A percentile compares a stretch with the other conserved stretches of the same genome.
Evolutionary conservation across 2,797 vertebrate species (phyloP).

Genomic region (Remorina albescens): DNA sequence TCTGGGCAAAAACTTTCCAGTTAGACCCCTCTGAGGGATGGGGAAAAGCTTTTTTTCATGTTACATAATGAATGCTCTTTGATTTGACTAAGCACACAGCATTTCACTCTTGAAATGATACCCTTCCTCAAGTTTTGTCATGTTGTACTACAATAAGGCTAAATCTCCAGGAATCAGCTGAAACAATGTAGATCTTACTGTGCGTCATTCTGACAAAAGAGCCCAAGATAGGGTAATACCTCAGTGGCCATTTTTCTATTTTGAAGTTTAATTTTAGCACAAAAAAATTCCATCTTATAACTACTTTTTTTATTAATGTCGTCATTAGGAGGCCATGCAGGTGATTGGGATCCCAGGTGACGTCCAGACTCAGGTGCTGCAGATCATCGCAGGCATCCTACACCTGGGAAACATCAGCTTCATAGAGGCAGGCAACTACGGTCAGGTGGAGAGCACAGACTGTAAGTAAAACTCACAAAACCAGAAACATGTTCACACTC

Average conservation of each 20-base stretch:
- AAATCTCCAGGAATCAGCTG: not conserved
- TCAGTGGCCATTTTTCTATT: not conserved
- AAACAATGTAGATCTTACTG: not conserved
- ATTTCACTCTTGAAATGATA: not conserved
- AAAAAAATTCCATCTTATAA: not conserved
- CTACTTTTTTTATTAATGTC: not conserved
- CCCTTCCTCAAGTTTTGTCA: not conserved
- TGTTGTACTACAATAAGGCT: not conserved
- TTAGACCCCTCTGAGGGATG: not conserved
- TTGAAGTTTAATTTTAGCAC: not conserved
- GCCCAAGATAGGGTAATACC: not conserved
- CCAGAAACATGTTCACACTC: not conserved
- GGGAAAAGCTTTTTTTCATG: not conserved
- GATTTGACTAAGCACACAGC: no score
- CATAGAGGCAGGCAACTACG: constrained; percentile 93
- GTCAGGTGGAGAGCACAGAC: constrained; percentile 91
- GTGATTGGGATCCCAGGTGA: constrained; percentile 91
- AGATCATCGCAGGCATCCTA: constrained; percentile 94
- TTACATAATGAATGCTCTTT: not conserved
- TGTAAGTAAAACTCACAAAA: constrained; percentile 85
- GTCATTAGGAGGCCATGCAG: constrained; percentile 92
- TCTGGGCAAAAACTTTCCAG: not conserved
- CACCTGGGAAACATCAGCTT: constrained; percentile 97
- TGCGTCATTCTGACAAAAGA: not conserved
- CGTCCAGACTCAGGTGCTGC: constrained; percentile 89